These are phyloP conservation scores for Calidris pugnax DNA, from an alignment of 2,113 vertebrate species.

Conservation along the genomic window DNA sequence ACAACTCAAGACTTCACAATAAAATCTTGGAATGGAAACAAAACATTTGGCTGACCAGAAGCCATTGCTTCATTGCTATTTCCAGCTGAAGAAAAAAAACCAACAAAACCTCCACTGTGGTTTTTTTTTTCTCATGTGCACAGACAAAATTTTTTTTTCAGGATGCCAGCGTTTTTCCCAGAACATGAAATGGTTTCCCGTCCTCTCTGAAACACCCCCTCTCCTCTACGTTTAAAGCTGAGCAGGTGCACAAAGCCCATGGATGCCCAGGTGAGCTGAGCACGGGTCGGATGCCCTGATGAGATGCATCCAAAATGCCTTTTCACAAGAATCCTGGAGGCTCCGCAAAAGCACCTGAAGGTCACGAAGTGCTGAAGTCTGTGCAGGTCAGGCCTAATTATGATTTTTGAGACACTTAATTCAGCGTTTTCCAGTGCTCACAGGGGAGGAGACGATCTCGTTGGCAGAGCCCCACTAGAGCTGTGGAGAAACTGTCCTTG, in stretches of 20 bases:
- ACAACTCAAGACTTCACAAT: background rate
- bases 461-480: background rate
- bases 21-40: background rate
- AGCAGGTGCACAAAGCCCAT: background rate
- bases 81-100: background rate
- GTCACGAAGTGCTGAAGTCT: background rate
- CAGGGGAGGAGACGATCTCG: background rate
- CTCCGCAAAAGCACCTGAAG: background rate
- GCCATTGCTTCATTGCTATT: background rate
- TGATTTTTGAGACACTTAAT: background rate
- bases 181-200: background rate
- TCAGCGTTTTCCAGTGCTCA: background rate
- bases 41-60: background rate
- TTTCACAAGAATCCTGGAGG: background rate
- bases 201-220: background rate
- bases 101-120: background rate
- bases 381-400: background rate
- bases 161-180: background rate
- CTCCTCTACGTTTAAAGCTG: background rate
- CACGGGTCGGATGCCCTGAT: background rate
- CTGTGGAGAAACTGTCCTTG: background rate
- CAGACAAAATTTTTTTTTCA: background rate
- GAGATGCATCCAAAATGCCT: background rate
- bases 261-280: background rate
- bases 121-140: background rate